A percentile compares a stretch with the other conserved stretches of the same genome.
Conservation (phyloP, 2,113 vertebrate species). For the Dunckerocampus dactyliophorus region DNA sequence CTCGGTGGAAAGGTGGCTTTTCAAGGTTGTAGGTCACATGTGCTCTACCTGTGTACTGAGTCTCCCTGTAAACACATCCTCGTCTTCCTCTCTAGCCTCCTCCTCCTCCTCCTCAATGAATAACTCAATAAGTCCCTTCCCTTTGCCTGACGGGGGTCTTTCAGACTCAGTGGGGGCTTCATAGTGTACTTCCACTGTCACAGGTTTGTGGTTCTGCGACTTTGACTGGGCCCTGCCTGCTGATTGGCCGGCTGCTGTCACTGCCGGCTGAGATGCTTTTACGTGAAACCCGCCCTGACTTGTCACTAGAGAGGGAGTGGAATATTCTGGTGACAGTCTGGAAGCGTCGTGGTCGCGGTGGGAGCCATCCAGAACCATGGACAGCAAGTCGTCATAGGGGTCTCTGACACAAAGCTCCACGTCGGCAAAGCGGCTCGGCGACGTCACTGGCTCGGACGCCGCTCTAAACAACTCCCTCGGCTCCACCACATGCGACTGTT, state of each 20-base stretch:
- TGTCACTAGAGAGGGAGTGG: background rate
- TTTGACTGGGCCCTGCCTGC: conserved; percentile 37
- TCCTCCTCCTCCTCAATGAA: conserved; percentile 86
- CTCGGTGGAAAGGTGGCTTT: background rate
- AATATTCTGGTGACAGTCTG: conserved; percentile 1
- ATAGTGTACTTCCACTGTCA: conserved; percentile 32
- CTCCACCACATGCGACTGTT: conserved; percentile 23
- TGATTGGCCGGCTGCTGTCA: background rate
- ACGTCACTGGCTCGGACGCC: conserved; percentile 10
- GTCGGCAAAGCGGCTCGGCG: conserved; percentile 9
- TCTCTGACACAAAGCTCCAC: conserved; percentile 35
- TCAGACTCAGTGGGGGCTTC: conserved; percentile 43
- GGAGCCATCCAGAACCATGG: conserved; percentile 38
- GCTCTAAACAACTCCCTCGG: conserved; percentile 17
- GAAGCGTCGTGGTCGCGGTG: conserved; percentile 32
- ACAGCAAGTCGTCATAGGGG: conserved; percentile 60
- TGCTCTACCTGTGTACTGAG: conserved; percentile 79
- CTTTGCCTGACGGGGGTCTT: conserved; percentile 35
- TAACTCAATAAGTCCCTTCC: conserved; percentile 68
- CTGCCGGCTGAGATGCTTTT: conserved; percentile 9
- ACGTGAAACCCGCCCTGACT: conserved; percentile 8
- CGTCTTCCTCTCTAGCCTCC: conserved; percentile 68
- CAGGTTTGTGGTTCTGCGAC: conserved; percentile 25
- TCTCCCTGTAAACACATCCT: conserved; percentile 56
- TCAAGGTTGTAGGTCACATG: conserved; percentile 32